These are phyloP conservation scores for Oscarella lobularis DNA, from an alignment of 37 sponge, comb jelly and placozoan species.

Conservation along the genomic window DNA sequence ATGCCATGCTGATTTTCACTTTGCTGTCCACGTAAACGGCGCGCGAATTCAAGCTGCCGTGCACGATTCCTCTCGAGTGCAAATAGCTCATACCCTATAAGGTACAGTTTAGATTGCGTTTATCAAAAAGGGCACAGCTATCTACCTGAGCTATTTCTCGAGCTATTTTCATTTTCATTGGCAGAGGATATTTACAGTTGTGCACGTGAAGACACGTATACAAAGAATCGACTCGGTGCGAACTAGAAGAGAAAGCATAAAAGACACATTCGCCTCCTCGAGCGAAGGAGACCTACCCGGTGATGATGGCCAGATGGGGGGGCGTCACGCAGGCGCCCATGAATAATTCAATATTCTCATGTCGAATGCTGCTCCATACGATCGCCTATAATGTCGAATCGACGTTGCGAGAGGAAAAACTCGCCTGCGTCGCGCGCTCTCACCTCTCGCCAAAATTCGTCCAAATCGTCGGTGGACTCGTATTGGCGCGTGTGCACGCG, in stretches of 20 bases:
- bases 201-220: slow-evolving; percentile 26
- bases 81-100: neutral
- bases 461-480: neutral
- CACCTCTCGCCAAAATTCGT: slow-evolving; percentile 18
- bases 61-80: neutral
- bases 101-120: neutral
- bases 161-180: slow-evolving; percentile 19
- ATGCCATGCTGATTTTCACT: neutral
- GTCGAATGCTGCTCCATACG: slow-evolving; percentile 35
- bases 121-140: neutral
- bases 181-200: slow-evolving; percentile 15
- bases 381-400: neutral
- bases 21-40: neutral
- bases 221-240: slow-evolving; percentile 30
- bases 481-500: slow-evolving; percentile 18
- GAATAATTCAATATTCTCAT: slow-evolving; percentile 55
- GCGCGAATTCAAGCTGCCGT: neutral
- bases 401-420: no score
- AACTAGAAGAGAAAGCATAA: slow-evolving; percentile 8
- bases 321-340: slow-evolving; percentile 49
- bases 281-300: slow-evolving; percentile 20
- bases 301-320: slow-evolving; percentile 23
- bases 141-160: slow-evolving; percentile 45
- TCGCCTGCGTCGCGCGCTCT: no score
- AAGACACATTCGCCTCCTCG: neutral